phyloP scores from a whole-genome alignment of 2,888 invertebrate species.

The Drosophila nigritarsus region DNA sequence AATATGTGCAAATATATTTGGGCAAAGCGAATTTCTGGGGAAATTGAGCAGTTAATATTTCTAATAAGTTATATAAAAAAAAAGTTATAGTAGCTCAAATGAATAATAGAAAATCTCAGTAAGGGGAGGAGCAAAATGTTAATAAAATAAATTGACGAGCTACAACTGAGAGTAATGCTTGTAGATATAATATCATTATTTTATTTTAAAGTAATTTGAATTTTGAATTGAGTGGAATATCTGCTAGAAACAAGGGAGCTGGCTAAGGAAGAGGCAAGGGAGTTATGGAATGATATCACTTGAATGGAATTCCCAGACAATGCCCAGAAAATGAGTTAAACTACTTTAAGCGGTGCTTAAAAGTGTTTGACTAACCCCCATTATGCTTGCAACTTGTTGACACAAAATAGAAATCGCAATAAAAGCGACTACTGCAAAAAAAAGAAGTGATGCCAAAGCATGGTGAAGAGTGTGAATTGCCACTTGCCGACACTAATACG shows the following conservation, averaged over 20 bases:
- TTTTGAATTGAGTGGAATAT: not conserved
- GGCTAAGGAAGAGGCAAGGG: not conserved
- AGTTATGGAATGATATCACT: not conserved
- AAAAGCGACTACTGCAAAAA: not conserved
- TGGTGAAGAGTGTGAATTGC: constrained; percentile 19
- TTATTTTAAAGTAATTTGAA: not conserved
- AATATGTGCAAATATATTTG: not conserved
- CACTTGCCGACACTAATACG: constrained; percentile 57
- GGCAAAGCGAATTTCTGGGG: not conserved
- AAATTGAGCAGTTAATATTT: not conserved
- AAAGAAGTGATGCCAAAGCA: constrained; percentile 7
- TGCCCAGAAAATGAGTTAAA: not conserved
- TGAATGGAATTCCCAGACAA: not conserved
- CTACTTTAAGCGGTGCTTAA: not conserved
- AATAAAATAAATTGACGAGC: no score
- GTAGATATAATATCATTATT: not conserved
- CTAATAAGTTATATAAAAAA: not conserved
- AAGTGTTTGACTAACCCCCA: not conserved
- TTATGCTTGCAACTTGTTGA: constrained; percentile 12
- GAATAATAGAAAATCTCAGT: not conserved
- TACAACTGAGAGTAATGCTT: not conserved
- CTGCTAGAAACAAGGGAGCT: not conserved
- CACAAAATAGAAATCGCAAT: constrained; percentile 4
- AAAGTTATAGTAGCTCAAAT: not conserved
- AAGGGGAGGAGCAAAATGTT: no score